These are phyloP conservation scores for crab-eating macaque (Macaca fascicularis) DNA, from an alignment of 2,113 vertebrate species.

Conservation along the genomic window T2T-MFA8v1.1 NC_088395.1:126685001-126685500, in stretches of 20 bases:
- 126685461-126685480: background rate
- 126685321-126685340: background rate
- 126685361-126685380: constrained; percentile 30
- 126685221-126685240: background rate
- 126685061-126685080: no score
- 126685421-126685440: background rate
- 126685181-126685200: background rate
- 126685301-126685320: background rate
- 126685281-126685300: background rate
- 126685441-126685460: constrained; percentile 25
- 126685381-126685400: background rate
- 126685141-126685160: no score
- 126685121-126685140: no score
- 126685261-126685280: background rate
- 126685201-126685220: constrained; percentile 1
- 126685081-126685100: no score
- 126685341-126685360: constrained; percentile 20
- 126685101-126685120: no score
- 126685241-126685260: background rate
- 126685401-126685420: background rate
- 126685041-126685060: no score
- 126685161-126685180: background rate
- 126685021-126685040: no score
- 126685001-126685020: no score
- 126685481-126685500: constrained; percentile 9